A percentile compares a stretch with the other conserved stretches of the same genome.
phyloP scores from a whole-genome alignment of 2,888 invertebrate genomes.

The Apomyelois bistriatella region DNA sequence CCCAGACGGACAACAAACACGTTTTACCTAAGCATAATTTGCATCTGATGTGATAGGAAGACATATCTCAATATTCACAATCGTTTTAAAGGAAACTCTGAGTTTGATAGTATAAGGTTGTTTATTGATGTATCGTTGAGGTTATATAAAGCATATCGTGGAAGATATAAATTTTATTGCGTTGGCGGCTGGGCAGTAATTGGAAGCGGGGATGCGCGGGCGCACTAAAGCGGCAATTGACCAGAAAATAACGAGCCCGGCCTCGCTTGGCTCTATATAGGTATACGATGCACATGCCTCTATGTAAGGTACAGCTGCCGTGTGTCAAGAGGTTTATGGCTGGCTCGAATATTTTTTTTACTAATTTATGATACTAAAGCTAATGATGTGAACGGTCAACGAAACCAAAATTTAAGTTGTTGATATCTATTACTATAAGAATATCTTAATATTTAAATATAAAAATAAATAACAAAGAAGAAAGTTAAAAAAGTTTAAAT shows the following conservation, averaged over 20 bases:
- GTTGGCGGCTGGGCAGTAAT: conserved; percentile 76
- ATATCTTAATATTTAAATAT: not conserved
- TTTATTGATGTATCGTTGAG: conserved; percentile 22
- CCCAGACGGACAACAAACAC: conserved; percentile 72
- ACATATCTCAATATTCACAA: conserved; percentile 18
- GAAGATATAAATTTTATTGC: conserved; percentile 55
- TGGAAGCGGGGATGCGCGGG: conserved; percentile 78
- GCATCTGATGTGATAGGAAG: conserved; percentile 43
- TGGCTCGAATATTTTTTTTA: conserved; percentile 44
- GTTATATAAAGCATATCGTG: conserved; percentile 34
- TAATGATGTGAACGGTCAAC: conserved; percentile 14
- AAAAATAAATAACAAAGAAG: not conserved
- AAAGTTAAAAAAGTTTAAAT: no score
- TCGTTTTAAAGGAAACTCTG: conserved; percentile 20
- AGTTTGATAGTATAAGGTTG: conserved; percentile 14
- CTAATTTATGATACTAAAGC: conserved; percentile 30
- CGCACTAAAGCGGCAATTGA: conserved; percentile 78
- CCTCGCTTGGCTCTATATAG: conserved; percentile 35
- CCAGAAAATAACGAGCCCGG: conserved; percentile 78
- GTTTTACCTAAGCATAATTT: conserved; percentile 78
- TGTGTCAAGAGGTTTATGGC: conserved; percentile 51
- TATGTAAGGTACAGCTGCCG: conserved; percentile 62
- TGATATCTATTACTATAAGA: not conserved
- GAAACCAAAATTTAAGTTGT: not conserved
- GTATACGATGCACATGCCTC: conserved; percentile 51